Percentiles rank a stretch among this genome's conserved stretches.
phyloP scores from a whole-genome alignment of 1,140 invertebrate species.

The Drosophila pectinifera region DNA sequence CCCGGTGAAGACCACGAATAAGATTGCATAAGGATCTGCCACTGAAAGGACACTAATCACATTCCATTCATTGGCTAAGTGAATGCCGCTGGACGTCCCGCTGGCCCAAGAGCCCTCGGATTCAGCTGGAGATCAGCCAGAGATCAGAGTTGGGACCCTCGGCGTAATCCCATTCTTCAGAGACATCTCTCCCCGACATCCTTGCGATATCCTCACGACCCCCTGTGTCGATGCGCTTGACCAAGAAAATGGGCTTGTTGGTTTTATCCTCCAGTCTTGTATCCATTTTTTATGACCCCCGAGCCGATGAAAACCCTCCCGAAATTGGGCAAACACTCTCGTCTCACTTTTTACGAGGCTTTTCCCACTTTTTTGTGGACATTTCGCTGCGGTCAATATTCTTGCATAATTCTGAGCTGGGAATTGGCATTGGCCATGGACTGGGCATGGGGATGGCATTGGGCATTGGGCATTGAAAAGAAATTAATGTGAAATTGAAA shows the following conservation, averaged over 20 bases:
- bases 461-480: conserved; percentile 56
- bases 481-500: conserved; percentile 83
- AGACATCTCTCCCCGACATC: not conserved
- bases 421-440: conserved; percentile 16
- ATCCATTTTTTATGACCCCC: conserved; percentile 64
- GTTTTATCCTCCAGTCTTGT: conserved; percentile 40
- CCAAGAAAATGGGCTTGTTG: conserved; percentile 74
- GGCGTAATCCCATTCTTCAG: conserved; percentile 27
- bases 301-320: conserved; percentile 28
- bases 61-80: conserved; percentile 38
- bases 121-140: conserved; percentile 46
- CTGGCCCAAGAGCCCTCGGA: conserved; percentile 6
- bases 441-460: conserved; percentile 36
- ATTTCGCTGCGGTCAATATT: conserved; percentile 68
- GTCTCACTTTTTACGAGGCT: conserved; percentile 65
- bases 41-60: conserved; percentile 38
- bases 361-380: conserved; percentile 69
- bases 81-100: conserved; percentile 22
- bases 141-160: conserved; percentile 35
- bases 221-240: conserved; percentile 76
- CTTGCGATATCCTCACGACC: conserved; percentile 32
- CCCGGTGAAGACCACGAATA: not conserved
- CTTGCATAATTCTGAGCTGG: conserved; percentile 50
- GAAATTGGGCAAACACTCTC: conserved; percentile 45
- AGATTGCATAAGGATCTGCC: conserved; percentile 13